Conservation (phyloP, 2,113 vertebrate genomes). For the Microtus ochrogaster region DNA sequence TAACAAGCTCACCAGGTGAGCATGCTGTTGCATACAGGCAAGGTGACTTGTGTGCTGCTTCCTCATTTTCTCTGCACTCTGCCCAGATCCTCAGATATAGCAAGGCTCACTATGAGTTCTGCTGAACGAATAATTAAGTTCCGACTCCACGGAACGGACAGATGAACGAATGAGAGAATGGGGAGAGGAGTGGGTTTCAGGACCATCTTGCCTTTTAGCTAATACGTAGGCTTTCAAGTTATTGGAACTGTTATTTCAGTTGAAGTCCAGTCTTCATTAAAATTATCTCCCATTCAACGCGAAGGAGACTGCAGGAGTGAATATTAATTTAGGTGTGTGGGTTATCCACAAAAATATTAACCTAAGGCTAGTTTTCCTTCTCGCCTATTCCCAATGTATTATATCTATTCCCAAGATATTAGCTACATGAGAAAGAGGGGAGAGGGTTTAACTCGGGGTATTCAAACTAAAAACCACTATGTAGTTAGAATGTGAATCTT, state of each 20-base stretch:
- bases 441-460: not conserved
- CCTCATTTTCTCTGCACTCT: not conserved
- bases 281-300: not conserved
- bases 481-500: conserved; percentile 48
- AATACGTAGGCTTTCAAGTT: not conserved
- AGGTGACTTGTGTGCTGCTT: not conserved
- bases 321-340: not conserved
- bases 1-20: not conserved
- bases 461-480: conserved; percentile 24
- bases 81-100: not conserved
- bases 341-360: conserved; percentile 27
- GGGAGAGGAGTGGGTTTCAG: conserved; percentile 15
- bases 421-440: not conserved
- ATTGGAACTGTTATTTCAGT: not conserved
- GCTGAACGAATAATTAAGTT: not conserved
- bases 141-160: not conserved
- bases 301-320: not conserved
- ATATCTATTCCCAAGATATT: not conserved
- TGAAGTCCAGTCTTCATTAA: conserved; percentile 48
- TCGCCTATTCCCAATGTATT: not conserved
- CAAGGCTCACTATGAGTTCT: not conserved
- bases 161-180: not conserved
- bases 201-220: not conserved
- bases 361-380: not conserved
- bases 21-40: not conserved